Percentiles rank a stretch among this genome's conserved stretches.
Conservation (phyloP, 2,888 invertebrate species). For the Catonia carolina region DNA sequence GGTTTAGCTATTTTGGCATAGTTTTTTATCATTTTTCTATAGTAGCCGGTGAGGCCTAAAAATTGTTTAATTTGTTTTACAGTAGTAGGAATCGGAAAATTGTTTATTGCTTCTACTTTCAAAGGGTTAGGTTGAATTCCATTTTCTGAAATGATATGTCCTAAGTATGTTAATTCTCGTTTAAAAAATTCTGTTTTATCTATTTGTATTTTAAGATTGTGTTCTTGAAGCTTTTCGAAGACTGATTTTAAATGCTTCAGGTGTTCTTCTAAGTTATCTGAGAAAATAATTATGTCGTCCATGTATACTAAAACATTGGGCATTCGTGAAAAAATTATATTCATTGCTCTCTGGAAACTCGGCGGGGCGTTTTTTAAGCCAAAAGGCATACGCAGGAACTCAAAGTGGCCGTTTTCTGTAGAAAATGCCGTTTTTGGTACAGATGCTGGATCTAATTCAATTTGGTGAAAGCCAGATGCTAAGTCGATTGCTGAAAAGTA, state of each 20-base stretch:
- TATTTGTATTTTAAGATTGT: constrained; percentile 10
- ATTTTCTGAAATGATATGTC: too few relatives aligned
- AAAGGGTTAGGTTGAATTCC: too few relatives aligned
- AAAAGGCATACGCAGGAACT: constrained; percentile 20
- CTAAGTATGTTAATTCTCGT: too few relatives aligned
- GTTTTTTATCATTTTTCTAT: too few relatives aligned
- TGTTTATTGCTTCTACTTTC: too few relatives aligned
- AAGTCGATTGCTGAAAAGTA: constrained; percentile 34
- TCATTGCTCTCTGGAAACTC: constrained; percentile 20
- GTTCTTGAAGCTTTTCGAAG: constrained; percentile 4
- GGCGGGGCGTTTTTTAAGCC: constrained; percentile 19
- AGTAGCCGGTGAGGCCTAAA: too few relatives aligned
- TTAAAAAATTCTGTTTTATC: constrained; percentile 16
- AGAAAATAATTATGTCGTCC: constrained; percentile 18
- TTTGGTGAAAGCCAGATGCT: constrained; percentile 33
- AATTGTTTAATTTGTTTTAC: constrained; percentile 15
- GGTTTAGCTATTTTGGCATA: constrained; percentile 17
- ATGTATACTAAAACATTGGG: constrained; percentile 8
- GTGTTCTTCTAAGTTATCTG: too few relatives aligned
- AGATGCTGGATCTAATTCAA: constrained; percentile 23
- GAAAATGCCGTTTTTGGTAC: constrained; percentile 19
- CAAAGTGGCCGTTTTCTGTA: constrained; percentile 16
- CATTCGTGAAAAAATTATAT: constrained; percentile 8
- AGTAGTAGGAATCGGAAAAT: constrained; percentile 13
- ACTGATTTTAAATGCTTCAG: background rate